Evolutionary conservation across 2,113 vertebrate genomes (phyloP).

Genomic region (Colinus virginianus): DNA sequence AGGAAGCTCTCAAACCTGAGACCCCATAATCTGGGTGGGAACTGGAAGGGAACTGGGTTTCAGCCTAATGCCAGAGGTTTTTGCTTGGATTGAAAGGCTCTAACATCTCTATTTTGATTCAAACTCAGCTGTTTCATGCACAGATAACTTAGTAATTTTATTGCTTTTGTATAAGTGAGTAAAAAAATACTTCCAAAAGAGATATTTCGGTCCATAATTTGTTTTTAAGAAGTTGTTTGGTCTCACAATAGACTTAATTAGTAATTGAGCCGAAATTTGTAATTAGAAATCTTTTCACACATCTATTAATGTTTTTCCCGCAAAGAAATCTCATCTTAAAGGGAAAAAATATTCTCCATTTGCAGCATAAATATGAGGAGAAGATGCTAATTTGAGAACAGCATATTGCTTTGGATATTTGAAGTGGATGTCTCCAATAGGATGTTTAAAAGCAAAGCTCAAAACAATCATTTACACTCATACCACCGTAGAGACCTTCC

Average conservation of each 20-base stretch:
- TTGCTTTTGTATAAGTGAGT: not conserved
- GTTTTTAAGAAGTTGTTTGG: conserved; percentile 56
- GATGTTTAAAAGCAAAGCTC: not conserved
- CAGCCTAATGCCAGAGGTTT: not conserved
- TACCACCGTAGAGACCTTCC: not conserved
- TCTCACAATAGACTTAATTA: conserved; percentile 65
- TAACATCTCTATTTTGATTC: not conserved
- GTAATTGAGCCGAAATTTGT: conserved; percentile 59
- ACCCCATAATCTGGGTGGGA: not conserved
- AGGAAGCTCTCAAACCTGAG: not conserved
- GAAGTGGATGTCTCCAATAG: not conserved
- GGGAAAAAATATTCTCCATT: conserved; percentile 7
- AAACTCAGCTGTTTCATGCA: conserved; percentile 22
- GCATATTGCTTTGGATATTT: not conserved
- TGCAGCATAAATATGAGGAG: conserved; percentile 16
- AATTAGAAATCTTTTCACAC: conserved; percentile 68
- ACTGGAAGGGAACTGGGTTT: not conserved
- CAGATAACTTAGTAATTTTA: not conserved
- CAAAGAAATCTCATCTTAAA: conserved; percentile 48
- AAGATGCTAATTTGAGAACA: conserved; percentile 13
- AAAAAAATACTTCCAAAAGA: conserved; percentile 25
- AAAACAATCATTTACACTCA: not conserved
- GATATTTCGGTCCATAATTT: conserved; percentile 67
- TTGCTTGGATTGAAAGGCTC: not conserved
- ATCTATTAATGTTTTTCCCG: conserved; percentile 54